Base-by-base conservation (phyloP, 2,888 invertebrate genomes). In the Abrostola triplasia region DNA sequence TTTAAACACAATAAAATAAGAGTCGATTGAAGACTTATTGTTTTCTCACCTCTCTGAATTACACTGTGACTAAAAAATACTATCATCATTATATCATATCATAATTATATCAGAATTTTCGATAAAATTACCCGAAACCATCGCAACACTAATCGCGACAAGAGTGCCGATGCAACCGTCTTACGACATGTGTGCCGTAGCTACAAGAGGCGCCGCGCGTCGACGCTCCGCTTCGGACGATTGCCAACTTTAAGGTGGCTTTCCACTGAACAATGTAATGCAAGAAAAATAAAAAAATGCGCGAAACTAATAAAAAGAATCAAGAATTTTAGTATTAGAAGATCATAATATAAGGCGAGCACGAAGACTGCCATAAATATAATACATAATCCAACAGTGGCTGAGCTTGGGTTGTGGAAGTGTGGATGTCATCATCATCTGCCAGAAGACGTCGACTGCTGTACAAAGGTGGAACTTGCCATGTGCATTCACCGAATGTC, bases 161-260 rank as follows among this genome's bases (percentile, higher is more conserved):
- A 55, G 59, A 71, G 77, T 77, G 73, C 74, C 77, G 76, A 73
- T 73, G 72, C 73, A 72, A 73, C 68, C 68, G 62, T 70, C 69
- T 74, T 70, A 61, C 76, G 76, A 81, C 78, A 71, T 76, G 80
- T 82, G 79, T 84, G 83, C 81, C 82, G 82, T 84, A 80, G 73
- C 86, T 90, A 90, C 89, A 88, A 91, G 86, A 86, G 77, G 80
- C 71, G 73, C 63, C 73, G 73, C 73, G 65, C 69, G 70, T 70
- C 68, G 74, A 74, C 62, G 59, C 68, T 59, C 47, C 47, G 36
- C 70, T 54, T 72, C 78, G 77, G 75, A 77, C 75, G 65, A 64
- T 75, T 84, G 82, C 80, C 79, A 82, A 84, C 52, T 54, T 51
- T 51, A 69, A 56, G 56, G 53, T 54, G 40, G 11, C 5, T 40